A percentile compares a stretch with the other conserved stretches of the same genome.
These are phyloP conservation scores for Drepanosiphum platanoidis DNA, from an alignment of 2,888 invertebrate genomes.

Conservation along the genomic window DNA sequence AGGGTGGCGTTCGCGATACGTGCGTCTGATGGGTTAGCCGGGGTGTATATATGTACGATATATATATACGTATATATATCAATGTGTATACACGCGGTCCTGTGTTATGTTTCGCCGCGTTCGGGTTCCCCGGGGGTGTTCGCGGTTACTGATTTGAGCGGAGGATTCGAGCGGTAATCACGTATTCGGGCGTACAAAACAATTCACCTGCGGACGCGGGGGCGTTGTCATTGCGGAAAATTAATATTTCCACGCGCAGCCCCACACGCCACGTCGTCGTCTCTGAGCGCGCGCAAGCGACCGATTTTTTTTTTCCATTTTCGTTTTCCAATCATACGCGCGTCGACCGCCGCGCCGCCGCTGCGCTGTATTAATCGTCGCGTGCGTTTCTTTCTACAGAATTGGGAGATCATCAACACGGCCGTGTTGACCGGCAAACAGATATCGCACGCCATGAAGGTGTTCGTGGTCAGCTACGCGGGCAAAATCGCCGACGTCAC, in stretches of 20 bases:
- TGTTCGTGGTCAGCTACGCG: conserved; percentile 92
- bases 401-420: conserved; percentile 94
- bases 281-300: too few relatives aligned
- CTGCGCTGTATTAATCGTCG: not conserved
- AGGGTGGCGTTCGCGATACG: not conserved
- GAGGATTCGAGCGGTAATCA: not conserved
- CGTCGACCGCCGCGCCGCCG: too few relatives aligned
- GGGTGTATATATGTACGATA: not conserved
- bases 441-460: conserved; percentile 94
- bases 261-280: too few relatives aligned
- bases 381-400: conserved; percentile 72
- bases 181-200: not conserved
- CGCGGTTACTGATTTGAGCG: not conserved
- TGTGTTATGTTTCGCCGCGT: not conserved
- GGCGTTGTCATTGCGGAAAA: not conserved
- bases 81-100: too few relatives aligned
- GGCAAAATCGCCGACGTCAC: conserved; percentile 96
- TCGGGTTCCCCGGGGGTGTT: not conserved
- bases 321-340: too few relatives aligned
- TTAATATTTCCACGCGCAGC: conserved; percentile 10
- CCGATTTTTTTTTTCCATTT: too few relatives aligned
- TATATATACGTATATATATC: not conserved
- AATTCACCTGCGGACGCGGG: not conserved
- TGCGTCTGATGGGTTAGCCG: not conserved
- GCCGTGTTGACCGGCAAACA: conserved; percentile 93